Base-by-base conservation (phyloP, 1,140 invertebrate genomes). In the Melanaphis sacchari region DNA sequence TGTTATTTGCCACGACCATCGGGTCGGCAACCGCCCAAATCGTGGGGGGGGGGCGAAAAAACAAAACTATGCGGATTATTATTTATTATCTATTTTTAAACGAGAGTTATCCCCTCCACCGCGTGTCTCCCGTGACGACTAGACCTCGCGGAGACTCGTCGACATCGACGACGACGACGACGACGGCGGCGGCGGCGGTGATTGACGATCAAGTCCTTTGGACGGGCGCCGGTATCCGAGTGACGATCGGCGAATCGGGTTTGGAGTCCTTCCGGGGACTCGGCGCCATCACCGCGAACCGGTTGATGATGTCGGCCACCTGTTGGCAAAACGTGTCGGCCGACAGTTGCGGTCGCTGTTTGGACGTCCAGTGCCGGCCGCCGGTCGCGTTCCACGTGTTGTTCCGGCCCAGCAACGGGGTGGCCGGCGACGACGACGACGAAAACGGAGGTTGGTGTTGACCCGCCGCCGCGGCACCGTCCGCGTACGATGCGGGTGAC, bases 371-470 rank as follows among this genome's bases (percentile, higher is more conserved):
- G 94, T 1, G 95, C 96, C 85, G 95, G 95, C 18, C 97, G 95
- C 5, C 97, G 54, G 93, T 76, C 15, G 82, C 97, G 94, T 96
- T 97, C 97, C 97, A 97, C 1, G 97, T 97, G 94, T 97, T 97
- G 82, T 93, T 93, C 96, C 96, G n/a, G 95, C 95, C 46, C 94
- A 95, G 94, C 94, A 81, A 46, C 93, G 87, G 81, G 85, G 59
- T 90, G 93, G 40, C 89, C 26, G 89, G 38, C 89, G 89, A 93
- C 82, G 95, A 93, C 36, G 94, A 93, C 88, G 93, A 81, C 31
- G 46, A n/a, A 52, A 91, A 89, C 85, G 94, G 40, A 43, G n/a
- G 93, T 40, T 46, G 95, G 94, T 26, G 76, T 31, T 41, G 40
- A 11, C 11, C 66, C 15, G 82, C 82, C 15, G 82, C 82, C 15